These are phyloP conservation scores for Drosophila willistoni DNA, from an alignment of 1,140 invertebrate genomes.

Conservation along the genomic window DNA sequence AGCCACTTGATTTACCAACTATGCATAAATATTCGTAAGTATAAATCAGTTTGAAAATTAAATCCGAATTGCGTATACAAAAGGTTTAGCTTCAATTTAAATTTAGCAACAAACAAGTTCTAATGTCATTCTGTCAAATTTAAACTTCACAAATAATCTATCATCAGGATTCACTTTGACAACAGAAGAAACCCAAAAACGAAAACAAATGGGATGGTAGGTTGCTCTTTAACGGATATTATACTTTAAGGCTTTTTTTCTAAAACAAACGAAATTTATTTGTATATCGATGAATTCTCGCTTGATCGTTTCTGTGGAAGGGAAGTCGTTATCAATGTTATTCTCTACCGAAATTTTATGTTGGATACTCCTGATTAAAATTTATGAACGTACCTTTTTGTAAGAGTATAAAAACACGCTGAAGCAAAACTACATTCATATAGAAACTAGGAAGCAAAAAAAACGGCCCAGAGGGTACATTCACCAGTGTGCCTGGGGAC, in stretches of 20 bases:
- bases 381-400: too few species aligned
- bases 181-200: neutral
- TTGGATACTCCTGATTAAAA: too few species aligned
- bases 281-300: too few species aligned
- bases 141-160: constrained; percentile 54
- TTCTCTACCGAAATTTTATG: too few species aligned
- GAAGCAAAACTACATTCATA: neutral
- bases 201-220: neutral
- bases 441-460: constrained; percentile 25
- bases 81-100: constrained; percentile 1
- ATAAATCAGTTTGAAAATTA: neutral
- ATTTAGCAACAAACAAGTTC: constrained; percentile 16
- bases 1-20: constrained; percentile 11
- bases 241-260: too few species aligned
- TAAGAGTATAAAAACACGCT: too few species aligned
- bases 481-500: constrained; percentile 28
- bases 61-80: constrained; percentile 20
- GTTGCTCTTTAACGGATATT: too few species aligned
- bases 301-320: too few species aligned
- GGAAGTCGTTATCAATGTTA: too few species aligned
- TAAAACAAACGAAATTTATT: too few species aligned
- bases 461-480: neutral
- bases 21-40: neutral
- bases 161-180: constrained; percentile 41
- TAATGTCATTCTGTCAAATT: constrained; percentile 49